phyloP scores from a whole-genome alignment of 2,888 invertebrate species.

The Drosophila rellima region DNA sequence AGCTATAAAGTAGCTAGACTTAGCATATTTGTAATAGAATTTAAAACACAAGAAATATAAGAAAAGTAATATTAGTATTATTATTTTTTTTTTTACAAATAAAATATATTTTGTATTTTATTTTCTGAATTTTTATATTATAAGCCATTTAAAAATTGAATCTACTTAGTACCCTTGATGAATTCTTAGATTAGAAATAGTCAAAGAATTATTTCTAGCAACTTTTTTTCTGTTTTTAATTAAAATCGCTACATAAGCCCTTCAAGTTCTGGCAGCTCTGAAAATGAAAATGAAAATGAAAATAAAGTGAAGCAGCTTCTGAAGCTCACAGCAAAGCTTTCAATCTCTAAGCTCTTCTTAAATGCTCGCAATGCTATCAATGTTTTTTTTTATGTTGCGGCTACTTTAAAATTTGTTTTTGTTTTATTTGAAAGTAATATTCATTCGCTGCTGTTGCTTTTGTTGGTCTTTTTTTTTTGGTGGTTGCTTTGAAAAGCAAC shows the following conservation, averaged over 20 bases:
- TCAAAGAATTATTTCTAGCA: too few species aligned
- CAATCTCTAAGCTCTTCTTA: constrained; percentile 40
- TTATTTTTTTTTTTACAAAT: too few species aligned
- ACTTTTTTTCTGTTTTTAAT: too few species aligned
- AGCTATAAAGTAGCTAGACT: not conserved
- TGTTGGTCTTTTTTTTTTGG: constrained; percentile 35
- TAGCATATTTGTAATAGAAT: not conserved
- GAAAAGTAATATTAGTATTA: too few species aligned
- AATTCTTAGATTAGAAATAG: too few species aligned
- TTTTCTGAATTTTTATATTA: too few species aligned
- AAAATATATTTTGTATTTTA: too few species aligned
- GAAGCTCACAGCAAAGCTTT: constrained; percentile 24
- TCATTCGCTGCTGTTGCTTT: constrained; percentile 8
- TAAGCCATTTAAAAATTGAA: too few species aligned
- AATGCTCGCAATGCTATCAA: constrained; percentile 25
- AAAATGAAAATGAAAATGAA: too few species aligned
- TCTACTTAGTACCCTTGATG: too few species aligned
- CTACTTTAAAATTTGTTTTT: constrained; percentile 22
- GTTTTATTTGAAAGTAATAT: constrained; percentile 58
- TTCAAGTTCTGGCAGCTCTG: too few species aligned
- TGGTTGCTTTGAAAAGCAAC: constrained; percentile 44
- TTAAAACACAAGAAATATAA: not conserved
- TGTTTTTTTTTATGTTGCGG: constrained; percentile 18
- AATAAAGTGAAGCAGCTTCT: too few species aligned
- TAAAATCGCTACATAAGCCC: not conserved